Evolutionary conservation across 1,140 invertebrate species (phyloP), one percentile per base, ranked within the genome.

Genomic region (Goniozus legneri): DNA sequence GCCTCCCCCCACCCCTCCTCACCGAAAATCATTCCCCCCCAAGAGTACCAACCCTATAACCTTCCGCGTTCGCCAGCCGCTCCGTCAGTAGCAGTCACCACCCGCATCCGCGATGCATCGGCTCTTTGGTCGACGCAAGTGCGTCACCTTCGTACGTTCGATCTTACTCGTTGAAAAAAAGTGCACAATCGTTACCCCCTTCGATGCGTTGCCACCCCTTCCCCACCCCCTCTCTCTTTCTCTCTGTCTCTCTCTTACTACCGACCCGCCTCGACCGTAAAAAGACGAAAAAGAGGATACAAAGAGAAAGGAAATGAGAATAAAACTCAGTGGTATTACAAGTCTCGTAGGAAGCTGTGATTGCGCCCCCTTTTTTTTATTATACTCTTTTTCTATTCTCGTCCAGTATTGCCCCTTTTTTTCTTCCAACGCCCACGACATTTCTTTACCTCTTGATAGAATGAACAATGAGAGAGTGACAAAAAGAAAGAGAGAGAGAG

Each of bases 71-170:
- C 24, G 10, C 24, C 24, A 27, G 4, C 24, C 24, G 4, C 24
- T 10, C 24, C 24, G 24, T 6, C 24, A 27, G 10, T 27, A 27
- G 4, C 24, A 27, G 44, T 51, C 21, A 27, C 22, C 30, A 32
- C 30, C 22, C 19, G 38, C 34, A n/a, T 27, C 34, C 47, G 56
- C 63, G 60, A 70, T 71, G 69, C 65, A 62, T 36, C 67, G 69
- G 39, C 56, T 70, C 36, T 71, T 71, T 35, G 57, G 52, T 52
- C 51, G 52, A 40, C 57, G 69, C 37, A 71, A 69, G 62, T 56
- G 56, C 52, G 67, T 69, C 57, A 61, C 53, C 35, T 67, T 67
- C 41, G 68, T 69, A 69, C 50, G 67, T 71, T 56, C 33, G 40
- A 48, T 27, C 27, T 6, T 27, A 27, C 10, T 6, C 24, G 24